Evolutionary conservation across 1,140 invertebrate species (phyloP), one percentile per base, ranked within the genome.

Genomic region (Bombus affinis): DNA sequence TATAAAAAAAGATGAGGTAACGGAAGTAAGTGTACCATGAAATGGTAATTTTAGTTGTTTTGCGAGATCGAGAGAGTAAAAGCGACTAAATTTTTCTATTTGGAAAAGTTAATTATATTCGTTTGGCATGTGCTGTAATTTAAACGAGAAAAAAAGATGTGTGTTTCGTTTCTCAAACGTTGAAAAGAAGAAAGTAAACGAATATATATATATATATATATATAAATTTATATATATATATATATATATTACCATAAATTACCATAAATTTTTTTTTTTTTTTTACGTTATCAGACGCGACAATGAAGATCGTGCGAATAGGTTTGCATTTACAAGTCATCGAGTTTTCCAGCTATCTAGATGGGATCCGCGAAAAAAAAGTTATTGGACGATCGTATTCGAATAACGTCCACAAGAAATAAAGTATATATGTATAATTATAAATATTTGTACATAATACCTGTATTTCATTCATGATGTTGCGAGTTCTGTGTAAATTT

Each of bases 371-470:
- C 80, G 78, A 84, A 53, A 68, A 77, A 73, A 88, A 88, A 87
- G 25, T 53, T 53, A 42, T 47, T 35, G 32, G 85, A 68, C 81
- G 70, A 88, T 84, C 65, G 86, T 92, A 88, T 88, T 87, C 79
- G 81, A 84, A 83, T 83, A 83, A 86, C 85, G 35, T 78, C 86
- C 53, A 4, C 18, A 74, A 70, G 74, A 82, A 86, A 86, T 78
- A 89, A 90, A 91, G 72, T 89, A 89, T 86, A 85, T 88, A 88
- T 90, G 89, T 91, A 90, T 88, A 88, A 89, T 89, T 92, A 93
- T 92, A 93, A 86, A 93, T 93, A 94, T 86, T 91, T 95, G 93
- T 94, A 95, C 83, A 95, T 95, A 95, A 91, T 92, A 86, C 90
- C 88, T 94, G 93, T 94, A 94, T 94, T 93, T 94, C 91, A 93